Conservation (phyloP, 2,113 vertebrate species). For the Neotragus pygmaeus region DNA sequence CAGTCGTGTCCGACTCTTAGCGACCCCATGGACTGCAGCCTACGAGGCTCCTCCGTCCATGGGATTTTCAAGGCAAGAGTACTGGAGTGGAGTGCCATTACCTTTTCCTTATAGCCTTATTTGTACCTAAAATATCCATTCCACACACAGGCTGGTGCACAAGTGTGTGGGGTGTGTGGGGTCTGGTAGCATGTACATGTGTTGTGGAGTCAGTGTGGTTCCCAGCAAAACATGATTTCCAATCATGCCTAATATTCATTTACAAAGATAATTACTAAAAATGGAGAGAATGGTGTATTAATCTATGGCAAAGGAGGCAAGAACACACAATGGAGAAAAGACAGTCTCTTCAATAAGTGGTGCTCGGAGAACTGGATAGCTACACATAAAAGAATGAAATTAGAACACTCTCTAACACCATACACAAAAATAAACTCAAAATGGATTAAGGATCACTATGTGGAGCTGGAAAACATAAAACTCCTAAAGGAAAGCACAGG, state of each 20-base stretch:
- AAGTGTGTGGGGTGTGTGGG: accelerated
- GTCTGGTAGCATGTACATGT: accelerated
- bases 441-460: background rate
- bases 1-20: accelerated
- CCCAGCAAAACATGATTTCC: background rate
- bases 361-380: background rate
- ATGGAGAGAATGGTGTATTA: background rate
- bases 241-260: background rate
- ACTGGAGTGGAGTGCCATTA: too few species aligned
- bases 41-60: too few species aligned
- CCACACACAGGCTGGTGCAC: background rate
- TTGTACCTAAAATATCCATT: background rate
- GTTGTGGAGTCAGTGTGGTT: background rate
- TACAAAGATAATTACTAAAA: background rate
- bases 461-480: background rate
- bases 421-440: background rate
- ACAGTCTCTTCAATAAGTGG: background rate
- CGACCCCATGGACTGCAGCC: too few species aligned
- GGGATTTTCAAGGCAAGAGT: too few species aligned
- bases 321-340: background rate
- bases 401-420: background rate
- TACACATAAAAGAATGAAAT: background rate
- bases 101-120: too few species aligned
- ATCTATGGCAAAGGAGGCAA: background rate
- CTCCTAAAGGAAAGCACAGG: background rate